Evolutionary conservation across 2,113 vertebrate species (phyloP).

Genomic region (cattle (Bos taurus)): DNA sequence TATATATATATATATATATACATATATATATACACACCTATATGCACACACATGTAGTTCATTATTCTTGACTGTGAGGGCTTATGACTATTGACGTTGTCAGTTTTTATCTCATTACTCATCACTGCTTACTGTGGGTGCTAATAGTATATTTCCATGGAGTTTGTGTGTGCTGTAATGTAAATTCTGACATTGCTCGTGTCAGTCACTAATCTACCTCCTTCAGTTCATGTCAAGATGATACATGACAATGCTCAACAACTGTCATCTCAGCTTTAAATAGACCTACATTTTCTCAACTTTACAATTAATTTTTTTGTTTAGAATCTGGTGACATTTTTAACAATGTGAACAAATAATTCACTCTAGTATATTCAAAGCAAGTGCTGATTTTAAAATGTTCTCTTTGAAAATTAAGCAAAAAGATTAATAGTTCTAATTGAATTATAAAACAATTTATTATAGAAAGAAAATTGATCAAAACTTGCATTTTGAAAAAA

Average conservation of each 20-base stretch:
- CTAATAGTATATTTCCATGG: constrained; percentile 79
- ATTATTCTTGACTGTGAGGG: constrained; percentile 86
- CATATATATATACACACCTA: constrained; percentile 42
- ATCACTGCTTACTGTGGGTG: constrained; percentile 84
- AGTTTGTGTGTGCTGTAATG: constrained; percentile 84
- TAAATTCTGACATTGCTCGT: constrained; percentile 85
- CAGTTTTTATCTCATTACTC: constrained; percentile 88
- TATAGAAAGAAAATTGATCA: not conserved
- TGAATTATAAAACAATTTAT: not conserved
- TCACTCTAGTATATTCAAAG: constrained; percentile 48
- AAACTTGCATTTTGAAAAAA: constrained; percentile 7
- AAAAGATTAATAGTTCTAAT: not conserved
- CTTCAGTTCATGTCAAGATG: constrained; percentile 90
- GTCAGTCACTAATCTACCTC: constrained; percentile 88
- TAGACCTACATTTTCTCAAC: constrained; percentile 82
- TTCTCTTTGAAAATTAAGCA: constrained; percentile 4
- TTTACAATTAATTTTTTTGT: constrained; percentile 71
- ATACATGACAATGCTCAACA: constrained; percentile 83
- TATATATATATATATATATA: not conserved
- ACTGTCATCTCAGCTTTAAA: constrained; percentile 90
- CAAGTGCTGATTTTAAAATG: constrained; percentile 29
- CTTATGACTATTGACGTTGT: constrained; percentile 91
- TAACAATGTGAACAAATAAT: not conserved
- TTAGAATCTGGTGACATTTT: not conserved
- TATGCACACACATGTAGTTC: constrained; percentile 71